Evolutionary conservation across 2,113 vertebrate species (phyloP).

Genomic region (Percina caprodes): DNA sequence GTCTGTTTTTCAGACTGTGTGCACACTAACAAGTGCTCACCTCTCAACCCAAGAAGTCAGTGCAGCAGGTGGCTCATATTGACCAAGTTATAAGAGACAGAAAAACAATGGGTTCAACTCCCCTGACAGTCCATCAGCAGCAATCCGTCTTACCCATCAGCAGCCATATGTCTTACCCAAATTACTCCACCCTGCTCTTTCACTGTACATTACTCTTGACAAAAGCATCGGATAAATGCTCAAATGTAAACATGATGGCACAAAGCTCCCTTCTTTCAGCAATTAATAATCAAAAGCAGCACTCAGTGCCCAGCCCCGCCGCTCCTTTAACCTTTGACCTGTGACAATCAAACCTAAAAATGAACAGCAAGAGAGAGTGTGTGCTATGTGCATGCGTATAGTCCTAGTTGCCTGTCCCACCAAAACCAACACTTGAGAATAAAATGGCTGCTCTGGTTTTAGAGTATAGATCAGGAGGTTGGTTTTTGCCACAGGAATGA

Average conservation of each 20-base stretch:
- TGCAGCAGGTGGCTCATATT: constrained; percentile 35
- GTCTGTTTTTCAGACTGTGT: background rate
- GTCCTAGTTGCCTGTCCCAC: constrained; percentile 48
- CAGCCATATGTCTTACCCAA: constrained; percentile 7
- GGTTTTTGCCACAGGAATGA: constrained; percentile 62
- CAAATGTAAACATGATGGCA: constrained; percentile 35
- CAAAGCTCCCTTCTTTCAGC: constrained; percentile 35
- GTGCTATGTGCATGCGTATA: constrained; percentile 24
- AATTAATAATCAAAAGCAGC: constrained; percentile 19
- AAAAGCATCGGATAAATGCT: constrained; percentile 10
- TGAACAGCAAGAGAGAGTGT: constrained; percentile 32
- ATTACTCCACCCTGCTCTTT: constrained; percentile 25
- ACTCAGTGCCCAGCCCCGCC: background rate
- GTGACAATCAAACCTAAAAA: constrained; percentile 16
- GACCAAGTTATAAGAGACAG: constrained; percentile 37
- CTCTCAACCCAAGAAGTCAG: constrained; percentile 7
- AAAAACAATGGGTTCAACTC: constrained; percentile 23
- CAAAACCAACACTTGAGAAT: constrained; percentile 18
- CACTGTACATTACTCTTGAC: constrained; percentile 11
- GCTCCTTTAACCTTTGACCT: constrained; percentile 14
- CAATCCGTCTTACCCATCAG: constrained; percentile 10
- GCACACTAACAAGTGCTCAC: constrained; percentile 21
- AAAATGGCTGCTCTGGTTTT: constrained; percentile 27
- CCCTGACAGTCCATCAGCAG: constrained; percentile 42
- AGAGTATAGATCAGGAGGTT: constrained; percentile 51